Percentiles rank a stretch among this genome's conserved stretches.
Conservation (phyloP, 2,888 invertebrate species). For the Ommatoiulus sabulosus region DNA sequence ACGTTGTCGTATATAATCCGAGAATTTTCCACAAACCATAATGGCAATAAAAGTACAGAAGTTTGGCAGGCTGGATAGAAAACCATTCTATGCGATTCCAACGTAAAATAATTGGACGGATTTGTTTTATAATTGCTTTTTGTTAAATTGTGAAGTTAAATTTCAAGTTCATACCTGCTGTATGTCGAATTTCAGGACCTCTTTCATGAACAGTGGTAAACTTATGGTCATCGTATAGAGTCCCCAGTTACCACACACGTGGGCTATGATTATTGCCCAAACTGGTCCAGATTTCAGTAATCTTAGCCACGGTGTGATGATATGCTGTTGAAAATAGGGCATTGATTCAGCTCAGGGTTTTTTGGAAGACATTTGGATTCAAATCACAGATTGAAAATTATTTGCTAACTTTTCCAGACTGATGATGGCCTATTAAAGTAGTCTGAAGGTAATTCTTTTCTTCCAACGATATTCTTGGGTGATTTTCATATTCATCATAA, state of each 20-base stretch:
- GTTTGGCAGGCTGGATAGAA: conserved; percentile 66
- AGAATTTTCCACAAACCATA: conserved; percentile 63
- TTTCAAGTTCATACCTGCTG: conserved; percentile 65
- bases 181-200: conserved; percentile 68
- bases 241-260: conserved; percentile 67
- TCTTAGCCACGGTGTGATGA: conserved; percentile 69
- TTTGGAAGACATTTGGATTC: not conserved
- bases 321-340: conserved; percentile 63
- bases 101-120: too few relatives aligned
- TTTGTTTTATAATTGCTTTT: too few relatives aligned
- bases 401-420: conserved; percentile 45
- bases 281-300: conserved; percentile 70
- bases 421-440: conserved; percentile 49
- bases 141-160: conserved; percentile 12
- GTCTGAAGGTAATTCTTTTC: conserved; percentile 66
- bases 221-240: conserved; percentile 67
- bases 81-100: conserved; percentile 64
- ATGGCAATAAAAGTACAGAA: conserved; percentile 64
- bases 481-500: conserved; percentile 71
- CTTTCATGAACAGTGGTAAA: conserved; percentile 69
- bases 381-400: not conserved
- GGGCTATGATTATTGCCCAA: conserved; percentile 70
- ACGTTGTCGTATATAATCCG: conserved; percentile 63
- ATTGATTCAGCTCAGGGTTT: not conserved
- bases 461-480: conserved; percentile 71